phyloP scores from a whole-genome alignment of 2,888 invertebrate genomes.

The Eupithecia subumbrata region DNA sequence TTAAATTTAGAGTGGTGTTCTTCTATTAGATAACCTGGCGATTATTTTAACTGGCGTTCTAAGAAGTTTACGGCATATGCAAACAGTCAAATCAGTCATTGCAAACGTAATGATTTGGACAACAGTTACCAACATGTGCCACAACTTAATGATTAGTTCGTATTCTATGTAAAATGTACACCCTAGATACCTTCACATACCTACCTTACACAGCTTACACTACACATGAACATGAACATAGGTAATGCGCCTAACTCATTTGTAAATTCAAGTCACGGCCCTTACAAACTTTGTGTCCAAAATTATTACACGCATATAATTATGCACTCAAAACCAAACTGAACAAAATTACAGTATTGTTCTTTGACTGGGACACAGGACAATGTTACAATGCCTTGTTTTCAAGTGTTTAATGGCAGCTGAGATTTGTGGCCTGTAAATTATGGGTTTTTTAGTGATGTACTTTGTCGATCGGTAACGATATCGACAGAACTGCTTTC shows the following conservation, averaged over 20 bases:
- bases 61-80: neutral
- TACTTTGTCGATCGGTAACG: conserved; percentile 3
- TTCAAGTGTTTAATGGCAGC: conserved; percentile 68
- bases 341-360: conserved; percentile 38
- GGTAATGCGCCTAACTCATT: neutral
- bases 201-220: no score
- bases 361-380: conserved; percentile 46
- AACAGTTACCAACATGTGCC: neutral
- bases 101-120: neutral
- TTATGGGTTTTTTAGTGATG: conserved; percentile 65
- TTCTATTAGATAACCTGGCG: neutral
- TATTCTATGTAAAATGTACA: neutral
- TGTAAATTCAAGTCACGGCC: conserved; percentile 22
- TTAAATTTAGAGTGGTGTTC: no score
- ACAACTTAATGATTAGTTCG: neutral
- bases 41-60: neutral
- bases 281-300: conserved; percentile 27
- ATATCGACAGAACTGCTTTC: conserved; percentile 14
- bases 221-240: neutral
- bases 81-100: neutral
- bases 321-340: conserved; percentile 28
- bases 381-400: conserved; percentile 64
- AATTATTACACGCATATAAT: conserved; percentile 31
- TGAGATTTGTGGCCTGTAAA: conserved; percentile 78
- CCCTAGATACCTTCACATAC: neutral